phyloP scores from a whole-genome alignment of 2,113 vertebrate genomes.

The Arizona elegans region DNA sequence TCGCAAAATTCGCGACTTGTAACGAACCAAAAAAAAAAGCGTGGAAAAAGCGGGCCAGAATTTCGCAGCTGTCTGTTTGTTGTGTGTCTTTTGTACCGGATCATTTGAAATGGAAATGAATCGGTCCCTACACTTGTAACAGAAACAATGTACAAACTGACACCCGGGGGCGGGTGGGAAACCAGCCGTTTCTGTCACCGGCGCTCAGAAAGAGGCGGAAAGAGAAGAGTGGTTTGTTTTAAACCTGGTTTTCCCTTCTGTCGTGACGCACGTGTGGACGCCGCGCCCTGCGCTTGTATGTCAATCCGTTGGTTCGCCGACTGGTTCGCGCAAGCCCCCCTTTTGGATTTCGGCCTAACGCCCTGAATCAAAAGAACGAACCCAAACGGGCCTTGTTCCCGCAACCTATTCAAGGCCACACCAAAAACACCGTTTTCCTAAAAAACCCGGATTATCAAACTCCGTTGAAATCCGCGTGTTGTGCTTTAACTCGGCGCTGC shows the following conservation, averaged over 20 bases:
- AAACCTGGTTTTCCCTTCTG: not conserved
- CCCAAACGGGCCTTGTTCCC: not conserved
- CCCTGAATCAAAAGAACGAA: not conserved
- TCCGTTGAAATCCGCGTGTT: not conserved
- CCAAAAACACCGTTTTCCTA: not conserved
- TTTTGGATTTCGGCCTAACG: not conserved
- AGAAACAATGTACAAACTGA: not conserved
- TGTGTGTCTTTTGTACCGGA: slow-evolving; percentile 37
- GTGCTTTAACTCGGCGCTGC: not conserved
- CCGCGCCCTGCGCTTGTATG: not conserved
- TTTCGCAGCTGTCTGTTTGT: slow-evolving; percentile 12
- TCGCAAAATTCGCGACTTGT: slow-evolving; percentile 36
- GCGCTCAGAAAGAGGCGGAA: slow-evolving; percentile 55
- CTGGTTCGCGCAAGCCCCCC: not conserved
- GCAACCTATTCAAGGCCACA: not conserved
- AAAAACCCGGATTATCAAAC: not conserved
- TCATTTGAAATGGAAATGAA: slow-evolving; percentile 69
- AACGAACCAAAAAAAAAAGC: not conserved
- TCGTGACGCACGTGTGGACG: not conserved
- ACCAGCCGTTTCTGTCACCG: slow-evolving; percentile 57
- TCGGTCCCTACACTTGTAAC: slow-evolving; percentile 52
- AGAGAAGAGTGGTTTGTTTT: slow-evolving; percentile 30
- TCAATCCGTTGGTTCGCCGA: not conserved
- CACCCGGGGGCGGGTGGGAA: slow-evolving; percentile 21
- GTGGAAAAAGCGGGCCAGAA: slow-evolving; percentile 22